A percentile compares a stretch with the other conserved stretches of the same genome.
These are phyloP conservation scores for Trogon surrucura DNA, from an alignment of 2,113 vertebrate genomes.

Conservation along the genomic window DNA sequence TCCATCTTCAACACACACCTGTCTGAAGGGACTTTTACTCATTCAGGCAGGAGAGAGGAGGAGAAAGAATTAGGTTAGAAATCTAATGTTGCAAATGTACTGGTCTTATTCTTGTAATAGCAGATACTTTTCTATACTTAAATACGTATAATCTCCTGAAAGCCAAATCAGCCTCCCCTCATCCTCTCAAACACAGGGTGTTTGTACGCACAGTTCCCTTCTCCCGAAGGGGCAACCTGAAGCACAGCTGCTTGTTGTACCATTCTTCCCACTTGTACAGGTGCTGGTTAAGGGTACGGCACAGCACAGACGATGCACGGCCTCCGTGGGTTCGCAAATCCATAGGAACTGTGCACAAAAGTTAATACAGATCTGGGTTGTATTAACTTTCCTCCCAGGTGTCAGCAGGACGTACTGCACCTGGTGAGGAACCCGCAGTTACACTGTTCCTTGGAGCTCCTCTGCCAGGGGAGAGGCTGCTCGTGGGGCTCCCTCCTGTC, in stretches of 20 bases:
- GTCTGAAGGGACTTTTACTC: neutral
- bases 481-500: accelerated
- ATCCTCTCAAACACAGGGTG: neutral
- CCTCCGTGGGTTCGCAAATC: accelerated
- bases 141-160: neutral
- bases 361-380: neutral
- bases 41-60: neutral
- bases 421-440: neutral
- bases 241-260: neutral
- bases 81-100: neutral
- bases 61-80: neutral
- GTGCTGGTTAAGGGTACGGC: neutral
- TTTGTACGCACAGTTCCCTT: neutral
- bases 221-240: neutral
- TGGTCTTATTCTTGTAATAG: neutral
- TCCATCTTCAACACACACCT: neutral
- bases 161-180: neutral
- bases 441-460: neutral
- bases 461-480: neutral
- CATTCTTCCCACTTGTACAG: accelerated
- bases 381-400: neutral
- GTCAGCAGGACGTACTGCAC: neutral
- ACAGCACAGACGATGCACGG: neutral
- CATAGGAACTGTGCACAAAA: neutral
- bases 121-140: neutral